Evolutionary conservation across 1,140 invertebrate genomes (phyloP).

Genomic region (Leguminivora glycinivorella): DNA sequence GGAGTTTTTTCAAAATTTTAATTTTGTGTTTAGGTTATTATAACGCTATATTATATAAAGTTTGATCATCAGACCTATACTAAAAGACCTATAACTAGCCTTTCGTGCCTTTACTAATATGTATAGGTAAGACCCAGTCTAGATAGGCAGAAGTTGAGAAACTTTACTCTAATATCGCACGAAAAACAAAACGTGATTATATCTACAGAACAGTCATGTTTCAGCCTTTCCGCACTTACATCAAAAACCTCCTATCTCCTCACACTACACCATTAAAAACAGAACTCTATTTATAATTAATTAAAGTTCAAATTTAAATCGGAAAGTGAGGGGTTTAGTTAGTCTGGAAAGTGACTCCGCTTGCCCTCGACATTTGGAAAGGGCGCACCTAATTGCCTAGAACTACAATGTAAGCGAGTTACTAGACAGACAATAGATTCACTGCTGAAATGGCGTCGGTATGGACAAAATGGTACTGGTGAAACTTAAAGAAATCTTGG

Average conservation of each 20-base stretch:
- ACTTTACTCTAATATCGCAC: conserved; percentile 3
- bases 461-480: too few species aligned
- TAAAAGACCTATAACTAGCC: too few species aligned
- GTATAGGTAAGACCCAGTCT: too few species aligned
- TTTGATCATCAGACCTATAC: too few species aligned
- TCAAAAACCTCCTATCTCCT: neutral
- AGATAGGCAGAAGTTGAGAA: neutral
- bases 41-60: too few species aligned
- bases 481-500: too few species aligned
- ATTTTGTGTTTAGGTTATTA: too few species aligned
- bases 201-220: conserved; percentile 7
- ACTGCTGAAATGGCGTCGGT: neutral
- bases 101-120: too few species aligned
- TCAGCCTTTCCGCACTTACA: neutral
- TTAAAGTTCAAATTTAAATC: neutral
- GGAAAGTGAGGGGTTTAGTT: neutral
- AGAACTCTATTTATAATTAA: neutral
- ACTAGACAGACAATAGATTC: neutral
- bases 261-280: neutral
- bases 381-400: conserved; percentile 3
- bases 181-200: conserved; percentile 7
- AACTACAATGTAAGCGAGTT: conserved; percentile 1
- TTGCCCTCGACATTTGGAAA: conserved; percentile 12
- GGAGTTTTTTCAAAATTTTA: too few species aligned
- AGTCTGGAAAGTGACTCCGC: neutral